Base-by-base conservation (phyloP, 2,113 vertebrate species). In the Pardalotus punctatus region DNA sequence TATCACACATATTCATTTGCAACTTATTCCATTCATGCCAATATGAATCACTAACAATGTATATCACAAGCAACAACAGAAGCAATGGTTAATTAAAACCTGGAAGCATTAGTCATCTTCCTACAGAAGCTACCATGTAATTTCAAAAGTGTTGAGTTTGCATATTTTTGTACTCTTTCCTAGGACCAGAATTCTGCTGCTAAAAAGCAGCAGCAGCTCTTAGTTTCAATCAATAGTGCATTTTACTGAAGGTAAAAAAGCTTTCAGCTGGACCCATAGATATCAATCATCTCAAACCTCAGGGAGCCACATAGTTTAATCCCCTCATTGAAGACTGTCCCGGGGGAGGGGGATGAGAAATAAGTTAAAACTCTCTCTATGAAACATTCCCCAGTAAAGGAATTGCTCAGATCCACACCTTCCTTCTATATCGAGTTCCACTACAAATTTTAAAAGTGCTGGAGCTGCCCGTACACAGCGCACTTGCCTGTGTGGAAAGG, bases 81-180 rank as follows among this genome's bases (percentile, higher is more conserved):
- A 80, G 15, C 24, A 74, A 64, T 4, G 20, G 43, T 47, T 45
- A 45, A 72, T 71, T 76, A 86, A 94, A 92, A 83, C 18, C 18
- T 95, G 24, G 43, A 81, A 92, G 48, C 66, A 83, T 83, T 82
- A 83, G 66, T 88, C 71, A 88, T 48, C 69, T 83, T 81, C 22
- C 74, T 79, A 61, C 21, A 90, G 50, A 94, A 86, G 22, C 22
- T 80, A 80, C 35, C 31, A 66, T n/a, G 24, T 36, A 54, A 79
- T 86, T 81, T 74, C 17, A 80, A 60, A 87, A 94, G 35, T 7
- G 24, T 56, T 67, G 62, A 67, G 51, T 66, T 54, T 48, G 33
- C 76, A 70, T 74, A 78, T 60, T 83, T 90, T 74, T 53, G 19
- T 83, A n/a, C 18, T 62, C 60, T 58, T 90, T 50, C 47, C 12